Conservation (phyloP, 1,140 invertebrate species). For the Brachionus sp. region DNA sequence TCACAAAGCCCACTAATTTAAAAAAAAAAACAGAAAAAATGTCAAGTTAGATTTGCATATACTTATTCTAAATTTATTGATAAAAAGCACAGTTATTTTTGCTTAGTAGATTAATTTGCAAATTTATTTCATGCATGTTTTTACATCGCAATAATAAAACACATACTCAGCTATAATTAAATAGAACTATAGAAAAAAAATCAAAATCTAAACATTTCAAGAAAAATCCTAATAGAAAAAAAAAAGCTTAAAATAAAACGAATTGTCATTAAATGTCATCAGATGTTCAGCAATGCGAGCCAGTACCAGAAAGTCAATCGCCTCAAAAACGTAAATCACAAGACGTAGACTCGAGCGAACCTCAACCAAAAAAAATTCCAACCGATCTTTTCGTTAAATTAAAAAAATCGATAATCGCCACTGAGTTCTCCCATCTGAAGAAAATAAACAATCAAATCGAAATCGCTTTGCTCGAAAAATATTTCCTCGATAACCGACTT, state of each 20-base stretch:
- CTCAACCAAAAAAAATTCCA: neutral
- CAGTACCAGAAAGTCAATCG: neutral
- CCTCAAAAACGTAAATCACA: constrained; percentile 14
- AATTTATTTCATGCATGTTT: neutral
- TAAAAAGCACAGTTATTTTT: neutral
- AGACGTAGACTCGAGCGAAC: neutral
- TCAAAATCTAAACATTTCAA: neutral
- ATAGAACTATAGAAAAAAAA: neutral
- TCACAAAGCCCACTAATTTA: too few relatives aligned
- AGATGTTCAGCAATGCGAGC: neutral
- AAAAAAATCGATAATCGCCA: neutral
- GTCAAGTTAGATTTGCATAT: neutral
- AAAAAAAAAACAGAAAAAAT: neutral
- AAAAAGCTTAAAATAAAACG: neutral
- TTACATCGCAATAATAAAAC: neutral
- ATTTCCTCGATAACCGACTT: constrained; percentile 1
- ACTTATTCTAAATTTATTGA: neutral
- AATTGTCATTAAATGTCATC: constrained; percentile 27
- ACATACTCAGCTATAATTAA: neutral
- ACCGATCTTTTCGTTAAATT: neutral
- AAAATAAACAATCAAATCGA: neutral
- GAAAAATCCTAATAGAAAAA: neutral
- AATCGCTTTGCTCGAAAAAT: neutral
- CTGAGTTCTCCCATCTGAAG: neutral
- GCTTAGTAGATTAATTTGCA: neutral